phyloP scores from a whole-genome alignment of 1,140 invertebrate species.

The Drosophila simulans region DNA sequence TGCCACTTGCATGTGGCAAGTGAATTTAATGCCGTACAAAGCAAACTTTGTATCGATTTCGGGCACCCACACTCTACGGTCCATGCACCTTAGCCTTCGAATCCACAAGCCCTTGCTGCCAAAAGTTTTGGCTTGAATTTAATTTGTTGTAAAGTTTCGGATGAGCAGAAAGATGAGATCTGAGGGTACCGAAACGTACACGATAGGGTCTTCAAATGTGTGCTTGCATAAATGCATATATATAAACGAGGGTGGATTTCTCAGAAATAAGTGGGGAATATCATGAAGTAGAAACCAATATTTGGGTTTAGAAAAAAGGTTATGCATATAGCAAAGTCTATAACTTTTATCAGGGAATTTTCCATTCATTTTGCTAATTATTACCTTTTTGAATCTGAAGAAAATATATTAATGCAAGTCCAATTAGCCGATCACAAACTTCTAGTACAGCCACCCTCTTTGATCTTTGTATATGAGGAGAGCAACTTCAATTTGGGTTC shows the following conservation, averaged over 20 bases:
- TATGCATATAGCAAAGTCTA: too few relatives aligned
- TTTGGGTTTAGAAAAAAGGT: too few relatives aligned
- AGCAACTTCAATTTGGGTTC: conserved; percentile 10
- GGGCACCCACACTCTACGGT: conserved; percentile 3
- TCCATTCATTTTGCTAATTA: too few relatives aligned
- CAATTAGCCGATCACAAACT: neutral
- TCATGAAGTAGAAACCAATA: too few relatives aligned
- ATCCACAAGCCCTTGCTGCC: conserved; percentile 17
- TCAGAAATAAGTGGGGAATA: too few relatives aligned
- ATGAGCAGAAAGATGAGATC: conserved; percentile 18
- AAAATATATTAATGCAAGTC: too few relatives aligned
- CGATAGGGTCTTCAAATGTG: conserved; percentile 14
- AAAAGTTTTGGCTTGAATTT: conserved; percentile 48
- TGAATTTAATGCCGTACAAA: conserved; percentile 68
- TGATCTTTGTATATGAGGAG: conserved; percentile 4
- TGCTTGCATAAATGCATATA: neutral
- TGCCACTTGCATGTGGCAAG: conserved; percentile 59
- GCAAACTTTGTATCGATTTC: conserved; percentile 50
- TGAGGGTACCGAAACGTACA: neutral
- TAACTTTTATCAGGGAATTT: too few relatives aligned
- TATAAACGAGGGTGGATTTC: too few relatives aligned
- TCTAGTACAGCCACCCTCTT: neutral
- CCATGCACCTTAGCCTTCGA: conserved; percentile 14
- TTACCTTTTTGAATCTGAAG: too few relatives aligned
- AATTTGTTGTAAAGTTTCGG: conserved; percentile 53